Conservation (phyloP, 92 coral and sea anemone genomes). For the Micromussa lordhowensis region DNA sequence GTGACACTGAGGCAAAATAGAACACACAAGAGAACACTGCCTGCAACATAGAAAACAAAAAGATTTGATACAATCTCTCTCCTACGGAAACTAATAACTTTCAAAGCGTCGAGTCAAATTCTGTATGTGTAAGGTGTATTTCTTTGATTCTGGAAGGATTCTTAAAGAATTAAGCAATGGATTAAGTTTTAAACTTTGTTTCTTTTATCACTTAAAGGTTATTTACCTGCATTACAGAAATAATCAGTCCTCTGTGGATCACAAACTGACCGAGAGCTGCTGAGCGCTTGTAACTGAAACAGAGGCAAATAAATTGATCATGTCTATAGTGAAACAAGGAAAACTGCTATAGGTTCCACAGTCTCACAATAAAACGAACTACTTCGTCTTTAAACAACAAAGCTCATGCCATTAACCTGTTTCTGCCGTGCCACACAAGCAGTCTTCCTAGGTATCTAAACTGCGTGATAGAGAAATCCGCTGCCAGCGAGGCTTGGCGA, state of each 20-base stretch:
- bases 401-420: conserved; percentile 67
- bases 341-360: background rate
- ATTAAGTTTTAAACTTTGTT: too few relatives aligned
- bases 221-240: conserved; percentile 92
- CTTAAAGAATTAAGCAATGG: too few relatives aligned
- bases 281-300: conserved; percentile 89
- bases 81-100: too few relatives aligned
- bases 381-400: background rate
- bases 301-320: background rate
- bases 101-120: too few relatives aligned
- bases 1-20: conserved; percentile 94
- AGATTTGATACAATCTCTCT: background rate
- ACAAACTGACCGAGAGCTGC: conserved; percentile 98
- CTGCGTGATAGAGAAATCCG: conserved; percentile 98
- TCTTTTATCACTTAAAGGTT: background rate
- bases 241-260: conserved; percentile 95
- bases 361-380: background rate
- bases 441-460: conserved; percentile 89
- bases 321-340: background rate
- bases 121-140: too few relatives aligned
- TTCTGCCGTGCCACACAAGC: conserved; percentile 97
- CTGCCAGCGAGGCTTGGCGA: conserved; percentile 97
- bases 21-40: conserved; percentile 98
- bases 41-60: conserved; percentile 33
- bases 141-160: too few relatives aligned